Conservation (phyloP, 2,888 invertebrate genomes). For the Acleris emargana region DNA sequence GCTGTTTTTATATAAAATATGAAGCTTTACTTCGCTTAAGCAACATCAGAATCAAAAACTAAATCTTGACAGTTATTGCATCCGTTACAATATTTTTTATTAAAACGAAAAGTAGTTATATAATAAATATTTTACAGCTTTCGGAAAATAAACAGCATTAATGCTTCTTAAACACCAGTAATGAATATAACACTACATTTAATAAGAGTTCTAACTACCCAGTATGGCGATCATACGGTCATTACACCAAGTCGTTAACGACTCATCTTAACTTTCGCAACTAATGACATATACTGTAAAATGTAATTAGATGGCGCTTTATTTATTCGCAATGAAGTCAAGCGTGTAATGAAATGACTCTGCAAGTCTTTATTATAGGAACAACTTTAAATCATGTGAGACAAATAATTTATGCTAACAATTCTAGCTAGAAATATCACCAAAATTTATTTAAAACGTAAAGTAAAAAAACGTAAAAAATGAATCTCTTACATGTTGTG, state of each 20-base stretch:
- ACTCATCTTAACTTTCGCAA: conserved; percentile 24
- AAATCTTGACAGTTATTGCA: too few relatives aligned
- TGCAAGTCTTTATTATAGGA: not conserved
- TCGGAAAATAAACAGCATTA: not conserved
- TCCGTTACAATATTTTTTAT: too few relatives aligned
- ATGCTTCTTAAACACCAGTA: not conserved
- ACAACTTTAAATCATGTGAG: not conserved
- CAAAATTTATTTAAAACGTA: not conserved
- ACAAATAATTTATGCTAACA: not conserved
- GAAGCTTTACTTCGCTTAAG: too few relatives aligned
- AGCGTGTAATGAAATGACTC: conserved; percentile 7
- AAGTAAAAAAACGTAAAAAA: not conserved
- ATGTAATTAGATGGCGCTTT: conserved; percentile 6
- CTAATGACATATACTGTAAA: conserved; percentile 13
- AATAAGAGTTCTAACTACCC: conserved; percentile 1
- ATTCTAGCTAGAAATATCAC: not conserved
- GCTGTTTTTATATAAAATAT: too few relatives aligned
- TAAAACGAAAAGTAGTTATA: too few relatives aligned
- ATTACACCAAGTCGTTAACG: conserved; percentile 19
- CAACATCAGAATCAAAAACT: too few relatives aligned
- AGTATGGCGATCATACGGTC: conserved; percentile 11
- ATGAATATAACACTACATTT: conserved; percentile 5
- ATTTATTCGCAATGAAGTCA: conserved; percentile 6
- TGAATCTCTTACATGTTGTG: not conserved
- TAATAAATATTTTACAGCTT: too few relatives aligned